Percentiles rank a stretch among this genome's conserved stretches.
phyloP scores from a whole-genome alignment of 2,113 vertebrate genomes.

The Cnemophilus loriae region DNA sequence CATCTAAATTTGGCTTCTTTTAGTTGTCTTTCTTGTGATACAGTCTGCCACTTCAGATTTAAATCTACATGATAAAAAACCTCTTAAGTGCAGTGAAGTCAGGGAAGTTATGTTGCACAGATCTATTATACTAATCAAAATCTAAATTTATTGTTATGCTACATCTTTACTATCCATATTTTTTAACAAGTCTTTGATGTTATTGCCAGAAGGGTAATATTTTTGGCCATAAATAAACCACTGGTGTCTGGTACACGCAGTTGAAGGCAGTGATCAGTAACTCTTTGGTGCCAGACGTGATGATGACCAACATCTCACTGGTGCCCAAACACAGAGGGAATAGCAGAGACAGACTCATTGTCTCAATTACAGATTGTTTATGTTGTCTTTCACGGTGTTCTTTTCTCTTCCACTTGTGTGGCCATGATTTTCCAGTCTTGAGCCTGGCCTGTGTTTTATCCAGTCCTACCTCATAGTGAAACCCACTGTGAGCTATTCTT shows the following conservation, averaged over 20 bases:
- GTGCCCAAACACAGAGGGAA: neutral
- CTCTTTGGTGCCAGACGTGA: neutral
- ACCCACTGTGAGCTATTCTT: neutral
- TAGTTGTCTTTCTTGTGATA: constrained; percentile 25
- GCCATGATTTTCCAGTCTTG: neutral
- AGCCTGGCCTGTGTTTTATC: neutral
- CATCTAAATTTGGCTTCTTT: constrained; percentile 40
- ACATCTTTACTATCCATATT: neutral
- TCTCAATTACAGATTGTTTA: rapidly evolving
- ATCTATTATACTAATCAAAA: neutral
- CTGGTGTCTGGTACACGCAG: neutral
- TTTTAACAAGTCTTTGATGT: neutral
- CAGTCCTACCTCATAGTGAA: neutral
- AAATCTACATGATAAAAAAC: constrained; percentile 21
- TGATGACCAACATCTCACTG: neutral
- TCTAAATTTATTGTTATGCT: neutral
- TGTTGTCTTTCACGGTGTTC: neutral
- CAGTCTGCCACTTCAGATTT: constrained; percentile 76
- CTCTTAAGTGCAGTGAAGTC: constrained; percentile 36
- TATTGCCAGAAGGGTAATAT: neutral
- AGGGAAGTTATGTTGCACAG: neutral
- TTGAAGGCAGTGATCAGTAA: neutral
- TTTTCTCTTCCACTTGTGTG: neutral
- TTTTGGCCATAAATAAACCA: neutral
- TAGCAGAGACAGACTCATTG: neutral